phyloP scores from a whole-genome alignment of 2,113 vertebrate species.

The Limanda limanda region DNA sequence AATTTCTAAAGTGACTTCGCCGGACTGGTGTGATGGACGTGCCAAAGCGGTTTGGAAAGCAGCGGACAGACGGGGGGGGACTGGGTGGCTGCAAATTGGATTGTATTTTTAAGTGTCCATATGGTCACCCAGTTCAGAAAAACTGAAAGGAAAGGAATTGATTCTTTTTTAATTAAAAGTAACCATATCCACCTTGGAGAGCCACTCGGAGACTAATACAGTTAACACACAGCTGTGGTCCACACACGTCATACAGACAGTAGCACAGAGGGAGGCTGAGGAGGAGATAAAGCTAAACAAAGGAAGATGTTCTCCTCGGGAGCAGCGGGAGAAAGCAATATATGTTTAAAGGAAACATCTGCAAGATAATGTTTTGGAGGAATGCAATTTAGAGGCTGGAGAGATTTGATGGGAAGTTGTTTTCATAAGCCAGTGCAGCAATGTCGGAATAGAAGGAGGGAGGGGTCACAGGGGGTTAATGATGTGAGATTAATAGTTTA shows the following conservation, averaged over 20 bases:
- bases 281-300: slow-evolving; percentile 21
- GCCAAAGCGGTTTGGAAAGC: slow-evolving; percentile 54
- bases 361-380: not conserved
- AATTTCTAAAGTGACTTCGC: slow-evolving; percentile 43
- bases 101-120: slow-evolving; percentile 82
- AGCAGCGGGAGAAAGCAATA: not conserved
- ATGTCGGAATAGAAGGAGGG: slow-evolving; percentile 63
- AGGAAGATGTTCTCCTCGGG: slow-evolving; percentile 13
- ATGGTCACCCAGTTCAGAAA: slow-evolving; percentile 77
- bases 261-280: not conserved
- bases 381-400: slow-evolving; percentile 21
- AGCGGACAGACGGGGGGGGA: slow-evolving; percentile 45
- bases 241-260: slow-evolving; percentile 19
- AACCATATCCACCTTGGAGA: slow-evolving; percentile 79
- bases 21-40: slow-evolving; percentile 49
- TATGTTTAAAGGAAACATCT: slow-evolving; percentile 5
- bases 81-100: slow-evolving; percentile 70
- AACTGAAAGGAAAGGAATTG: slow-evolving; percentile 78
- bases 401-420: slow-evolving; percentile 39
- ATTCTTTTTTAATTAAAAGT: slow-evolving; percentile 86
- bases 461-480: slow-evolving; percentile 73
- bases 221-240: slow-evolving; percentile 77
- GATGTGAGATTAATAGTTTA: slow-evolving; percentile 82
- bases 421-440: slow-evolving; percentile 55
- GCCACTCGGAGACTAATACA: slow-evolving; percentile 75